phyloP scores from a whole-genome alignment of 2,888 invertebrate genomes.

The Deilephila elpenor region DNA sequence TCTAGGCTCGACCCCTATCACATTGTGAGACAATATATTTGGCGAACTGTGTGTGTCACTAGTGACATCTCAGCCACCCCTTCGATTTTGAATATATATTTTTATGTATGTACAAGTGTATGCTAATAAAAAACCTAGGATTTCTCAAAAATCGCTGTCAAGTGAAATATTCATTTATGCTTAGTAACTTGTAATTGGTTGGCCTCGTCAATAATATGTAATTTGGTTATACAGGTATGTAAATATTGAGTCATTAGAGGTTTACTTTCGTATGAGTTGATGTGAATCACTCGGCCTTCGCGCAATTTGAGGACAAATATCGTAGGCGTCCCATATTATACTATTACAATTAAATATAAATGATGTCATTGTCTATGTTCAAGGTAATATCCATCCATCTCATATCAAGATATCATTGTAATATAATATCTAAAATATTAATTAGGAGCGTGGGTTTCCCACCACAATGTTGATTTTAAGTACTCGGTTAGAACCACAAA shows the following conservation, averaged over 20 bases:
- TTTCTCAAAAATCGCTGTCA: too few species aligned
- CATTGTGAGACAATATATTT: too few species aligned
- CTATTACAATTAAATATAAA: conserved; percentile 4
- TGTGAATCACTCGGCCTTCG: not conserved
- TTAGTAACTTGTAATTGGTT: not conserved
- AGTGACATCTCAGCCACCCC: too few species aligned
- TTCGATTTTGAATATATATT: too few species aligned
- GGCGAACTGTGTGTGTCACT: too few species aligned
- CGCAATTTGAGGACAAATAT: not conserved
- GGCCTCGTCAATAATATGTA: not conserved
- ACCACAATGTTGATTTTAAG: not conserved
- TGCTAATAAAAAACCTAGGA: too few species aligned
- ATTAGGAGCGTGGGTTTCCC: not conserved
- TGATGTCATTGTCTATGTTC: not conserved
- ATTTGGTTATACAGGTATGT: not conserved
- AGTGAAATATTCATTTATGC: too few species aligned
- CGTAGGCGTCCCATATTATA: not conserved
- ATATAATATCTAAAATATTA: not conserved
- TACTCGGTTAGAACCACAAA: not conserved
- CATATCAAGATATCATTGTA: not conserved
- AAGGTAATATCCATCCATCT: not conserved
- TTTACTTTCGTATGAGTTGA: not conserved
- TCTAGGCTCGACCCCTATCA: too few species aligned
- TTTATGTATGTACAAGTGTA: too few species aligned
- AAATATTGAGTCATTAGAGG: not conserved